Conservation (phyloP, 2,888 invertebrate genomes). For the Ophonus ardosiacus region DNA sequence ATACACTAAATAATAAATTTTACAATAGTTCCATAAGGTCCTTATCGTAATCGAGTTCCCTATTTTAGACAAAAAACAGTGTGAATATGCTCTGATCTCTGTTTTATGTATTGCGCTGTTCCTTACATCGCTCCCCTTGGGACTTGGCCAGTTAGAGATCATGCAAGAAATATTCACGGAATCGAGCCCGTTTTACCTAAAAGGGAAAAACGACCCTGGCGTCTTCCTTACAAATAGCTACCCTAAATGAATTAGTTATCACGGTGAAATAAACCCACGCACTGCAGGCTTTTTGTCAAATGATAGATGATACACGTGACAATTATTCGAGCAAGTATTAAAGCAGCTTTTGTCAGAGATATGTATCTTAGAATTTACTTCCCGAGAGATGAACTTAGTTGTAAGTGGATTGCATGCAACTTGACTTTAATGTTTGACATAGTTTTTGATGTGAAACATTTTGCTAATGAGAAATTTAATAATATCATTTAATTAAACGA, state of each 20-base stretch:
- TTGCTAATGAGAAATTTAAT: no score
- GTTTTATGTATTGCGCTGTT: conserved; percentile 29
- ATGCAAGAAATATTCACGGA: conserved; percentile 61
- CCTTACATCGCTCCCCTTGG: conserved; percentile 40
- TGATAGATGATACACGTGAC: conserved; percentile 19
- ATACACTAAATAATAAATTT: conserved; percentile 24
- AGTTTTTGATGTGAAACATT: not conserved
- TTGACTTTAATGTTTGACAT: not conserved
- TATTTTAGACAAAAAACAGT: conserved; percentile 22
- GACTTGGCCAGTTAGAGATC: conserved; percentile 40
- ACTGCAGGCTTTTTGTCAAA: conserved; percentile 1
- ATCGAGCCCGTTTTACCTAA: conserved; percentile 42
- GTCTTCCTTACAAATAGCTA: conserved; percentile 48
- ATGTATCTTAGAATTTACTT: not conserved
- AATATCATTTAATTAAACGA: no score
- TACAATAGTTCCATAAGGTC: conserved; percentile 25
- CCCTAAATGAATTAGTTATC: conserved; percentile 48
- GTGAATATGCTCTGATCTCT: not conserved
- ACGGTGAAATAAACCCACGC: conserved; percentile 11
- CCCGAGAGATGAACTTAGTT: not conserved
- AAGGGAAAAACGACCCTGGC: conserved; percentile 52
- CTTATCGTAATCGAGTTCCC: conserved; percentile 20
- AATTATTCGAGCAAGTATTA: conserved; percentile 17
- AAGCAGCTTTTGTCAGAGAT: conserved; percentile 2
- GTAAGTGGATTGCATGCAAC: not conserved